Percentiles rank a stretch among this genome's conserved stretches.
These are phyloP conservation scores for Himalopsyche anomala DNA, from an alignment of 2,888 invertebrate genomes.

Conservation along the genomic window DNA sequence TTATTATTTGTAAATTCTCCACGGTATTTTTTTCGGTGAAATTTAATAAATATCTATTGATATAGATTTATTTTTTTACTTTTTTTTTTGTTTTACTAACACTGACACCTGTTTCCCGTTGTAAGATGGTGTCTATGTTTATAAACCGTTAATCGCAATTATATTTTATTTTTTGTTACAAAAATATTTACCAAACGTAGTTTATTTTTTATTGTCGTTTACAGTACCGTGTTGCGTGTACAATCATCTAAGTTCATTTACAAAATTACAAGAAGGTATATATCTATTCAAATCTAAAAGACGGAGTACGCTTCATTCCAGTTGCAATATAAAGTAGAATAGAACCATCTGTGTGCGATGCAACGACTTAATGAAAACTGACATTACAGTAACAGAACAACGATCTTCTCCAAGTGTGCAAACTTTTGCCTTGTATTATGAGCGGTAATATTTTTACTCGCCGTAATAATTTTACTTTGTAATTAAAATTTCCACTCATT, in stretches of 20 bases:
- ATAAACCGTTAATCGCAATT: too few relatives aligned
- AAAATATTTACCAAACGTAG: too few relatives aligned
- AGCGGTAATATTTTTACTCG: conserved; percentile 34
- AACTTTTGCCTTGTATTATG: conserved; percentile 28
- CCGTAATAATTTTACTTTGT: not conserved
- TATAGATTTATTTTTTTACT: too few relatives aligned
- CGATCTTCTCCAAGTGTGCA: conserved; percentile 1
- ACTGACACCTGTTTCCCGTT: too few relatives aligned
- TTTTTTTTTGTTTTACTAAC: too few relatives aligned
- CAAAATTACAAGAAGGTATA: not conserved
- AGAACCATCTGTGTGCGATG: conserved; percentile 34
- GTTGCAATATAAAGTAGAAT: not conserved
- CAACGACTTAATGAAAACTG: conserved; percentile 43
- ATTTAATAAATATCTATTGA: too few relatives aligned
- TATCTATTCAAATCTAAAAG: not conserved
- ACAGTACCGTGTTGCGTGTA: not conserved
- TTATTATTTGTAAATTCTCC: too few relatives aligned
- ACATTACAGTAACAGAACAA: conserved; percentile 23
- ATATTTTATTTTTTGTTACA: too few relatives aligned
- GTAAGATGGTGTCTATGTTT: too few relatives aligned
- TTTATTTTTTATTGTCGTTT: too few relatives aligned
- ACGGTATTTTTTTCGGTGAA: too few relatives aligned
- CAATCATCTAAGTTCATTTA: not conserved
- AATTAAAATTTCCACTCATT: conserved; percentile 12
- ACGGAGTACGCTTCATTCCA: conserved; percentile 22